Percentiles rank a stretch among this genome's conserved stretches.
Evolutionary conservation across 2,888 invertebrate species (phyloP).

Genomic region (Embidobia sp.): DNA sequence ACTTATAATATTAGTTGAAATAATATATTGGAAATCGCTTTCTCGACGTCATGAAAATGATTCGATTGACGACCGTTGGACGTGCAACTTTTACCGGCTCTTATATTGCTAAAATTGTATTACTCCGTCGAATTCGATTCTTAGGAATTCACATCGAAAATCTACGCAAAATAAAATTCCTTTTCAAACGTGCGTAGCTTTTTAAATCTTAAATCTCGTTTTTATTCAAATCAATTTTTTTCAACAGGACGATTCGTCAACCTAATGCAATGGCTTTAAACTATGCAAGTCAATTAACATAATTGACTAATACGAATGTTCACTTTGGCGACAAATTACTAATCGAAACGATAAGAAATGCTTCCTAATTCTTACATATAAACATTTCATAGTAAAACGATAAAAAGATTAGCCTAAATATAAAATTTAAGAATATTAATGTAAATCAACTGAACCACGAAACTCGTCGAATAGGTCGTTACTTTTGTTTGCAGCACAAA

Average conservation of each 20-base stretch:
- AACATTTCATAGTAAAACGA: too few species aligned
- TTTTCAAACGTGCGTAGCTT: slow-evolving; percentile 21
- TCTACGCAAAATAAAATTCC: slow-evolving; percentile 37
- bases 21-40: slow-evolving; percentile 38
- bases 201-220: slow-evolving; percentile 17
- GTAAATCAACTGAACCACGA: too few species aligned
- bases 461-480: too few species aligned
- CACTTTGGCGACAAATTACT: slow-evolving; percentile 7
- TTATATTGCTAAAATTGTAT: slow-evolving; percentile 53
- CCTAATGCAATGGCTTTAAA: not conserved
- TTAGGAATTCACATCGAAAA: slow-evolving; percentile 32
- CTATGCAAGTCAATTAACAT: slow-evolving; percentile 16
- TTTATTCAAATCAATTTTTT: not conserved
- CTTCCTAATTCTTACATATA: too few species aligned
- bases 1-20: slow-evolving; percentile 30
- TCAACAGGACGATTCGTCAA: slow-evolving; percentile 10
- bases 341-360: not conserved
- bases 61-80: slow-evolving; percentile 57
- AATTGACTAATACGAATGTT: slow-evolving; percentile 9
- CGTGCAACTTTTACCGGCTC: slow-evolving; percentile 57
- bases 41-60: slow-evolving; percentile 52
- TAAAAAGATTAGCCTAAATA: too few species aligned
- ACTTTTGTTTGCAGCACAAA: too few species aligned
- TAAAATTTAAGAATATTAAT: too few species aligned
- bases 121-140: slow-evolving; percentile 32